Conservation (phyloP, 2,113 vertebrate genomes). For the Acrocephalus kingi region DNA sequence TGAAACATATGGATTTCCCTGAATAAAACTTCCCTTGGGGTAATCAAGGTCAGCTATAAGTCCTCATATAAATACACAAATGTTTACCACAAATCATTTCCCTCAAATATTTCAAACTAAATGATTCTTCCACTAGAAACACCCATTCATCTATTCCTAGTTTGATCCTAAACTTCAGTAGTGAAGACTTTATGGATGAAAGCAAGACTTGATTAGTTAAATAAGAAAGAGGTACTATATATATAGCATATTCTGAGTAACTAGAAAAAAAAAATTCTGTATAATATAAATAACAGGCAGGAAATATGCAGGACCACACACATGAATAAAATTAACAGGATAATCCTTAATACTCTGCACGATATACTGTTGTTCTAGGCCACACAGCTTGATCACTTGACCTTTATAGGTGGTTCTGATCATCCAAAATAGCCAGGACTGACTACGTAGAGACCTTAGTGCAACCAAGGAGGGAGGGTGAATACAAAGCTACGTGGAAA, state of each 20-base stretch:
- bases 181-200: neutral
- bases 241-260: neutral
- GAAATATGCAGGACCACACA: conserved; percentile 54
- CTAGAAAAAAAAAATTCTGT: neutral
- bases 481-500: neutral
- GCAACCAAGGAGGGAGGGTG: neutral
- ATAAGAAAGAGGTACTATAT: neutral
- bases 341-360: neutral
- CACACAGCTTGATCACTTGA: conserved; percentile 4
- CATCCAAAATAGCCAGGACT: neutral
- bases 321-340: conserved; percentile 2
- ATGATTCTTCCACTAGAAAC: neutral
- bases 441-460: neutral
- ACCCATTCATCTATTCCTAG: neutral
- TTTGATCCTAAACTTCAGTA: neutral
- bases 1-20: neutral
- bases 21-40: neutral
- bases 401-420: neutral
- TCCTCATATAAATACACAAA: neutral
- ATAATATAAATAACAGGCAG: neutral
- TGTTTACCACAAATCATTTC: neutral
- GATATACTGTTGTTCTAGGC: neutral
- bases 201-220: neutral
- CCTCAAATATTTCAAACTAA: neutral
- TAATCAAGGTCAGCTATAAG: neutral